Conservation (phyloP, 2,888 invertebrate species). For the Phyto melanocephala region DNA sequence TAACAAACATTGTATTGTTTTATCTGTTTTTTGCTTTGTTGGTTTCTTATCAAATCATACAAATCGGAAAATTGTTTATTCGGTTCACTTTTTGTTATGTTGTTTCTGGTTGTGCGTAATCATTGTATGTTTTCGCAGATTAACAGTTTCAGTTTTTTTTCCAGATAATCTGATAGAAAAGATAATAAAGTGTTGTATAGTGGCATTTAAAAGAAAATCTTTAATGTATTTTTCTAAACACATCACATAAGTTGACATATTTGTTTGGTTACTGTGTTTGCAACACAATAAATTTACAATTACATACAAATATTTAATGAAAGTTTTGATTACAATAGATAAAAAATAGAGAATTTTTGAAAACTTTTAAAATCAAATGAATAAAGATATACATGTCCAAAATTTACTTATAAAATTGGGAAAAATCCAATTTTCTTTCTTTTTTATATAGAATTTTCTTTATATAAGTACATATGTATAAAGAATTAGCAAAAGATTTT, state of each 20-base stretch:
- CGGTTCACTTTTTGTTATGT: constrained; percentile 12
- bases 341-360: too few relatives aligned
- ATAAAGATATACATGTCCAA: too few relatives aligned
- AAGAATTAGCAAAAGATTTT: too few relatives aligned
- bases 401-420: too few relatives aligned
- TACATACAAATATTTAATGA: too few relatives aligned
- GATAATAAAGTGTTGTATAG: not conserved
- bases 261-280: not conserved
- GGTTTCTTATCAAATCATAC: constrained; percentile 66
- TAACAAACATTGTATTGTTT: constrained; percentile 45
- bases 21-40: constrained; percentile 46
- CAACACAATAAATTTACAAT: too few relatives aligned
- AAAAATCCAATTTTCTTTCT: too few relatives aligned
- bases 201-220: not conserved
- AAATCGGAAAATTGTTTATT: constrained; percentile 66
- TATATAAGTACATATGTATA: too few relatives aligned
- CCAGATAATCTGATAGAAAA: not conserved
- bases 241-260: not conserved
- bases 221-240: not conserved
- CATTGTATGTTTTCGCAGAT: not conserved
- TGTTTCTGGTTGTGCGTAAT: not conserved
- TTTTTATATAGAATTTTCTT: too few relatives aligned
- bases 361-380: too few relatives aligned
- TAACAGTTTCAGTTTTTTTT: constrained; percentile 37
- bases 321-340: too few relatives aligned